A percentile compares a stretch with the other conserved stretches of the same genome.
These are phyloP conservation scores for Cancer borealis DNA, from an alignment of 2,888 invertebrate species.

Conservation along the genomic window DNA sequence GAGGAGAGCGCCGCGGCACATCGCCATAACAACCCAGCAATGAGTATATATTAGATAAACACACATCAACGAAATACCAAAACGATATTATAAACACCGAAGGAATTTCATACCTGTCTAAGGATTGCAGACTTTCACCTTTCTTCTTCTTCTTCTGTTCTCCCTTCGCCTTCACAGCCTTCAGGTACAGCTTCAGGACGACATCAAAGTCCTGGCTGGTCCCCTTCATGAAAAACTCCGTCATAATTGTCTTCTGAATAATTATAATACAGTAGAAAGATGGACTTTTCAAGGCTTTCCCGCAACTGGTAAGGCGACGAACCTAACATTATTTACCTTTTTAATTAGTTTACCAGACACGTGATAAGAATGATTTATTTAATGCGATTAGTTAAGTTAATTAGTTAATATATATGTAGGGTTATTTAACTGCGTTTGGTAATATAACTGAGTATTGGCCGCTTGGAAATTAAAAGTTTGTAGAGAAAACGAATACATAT, in stretches of 20 bases:
- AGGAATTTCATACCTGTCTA: slow-evolving; percentile 42
- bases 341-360: background rate
- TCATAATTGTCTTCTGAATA: background rate
- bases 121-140: background rate
- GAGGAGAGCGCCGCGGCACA: no score
- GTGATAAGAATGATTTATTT: no score
- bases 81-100: no score
- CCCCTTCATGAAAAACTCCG: background rate
- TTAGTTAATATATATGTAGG: no score
- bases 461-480: no score
- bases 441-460: no score
- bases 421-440: no score
- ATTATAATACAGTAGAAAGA: background rate
- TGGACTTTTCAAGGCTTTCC: background rate
- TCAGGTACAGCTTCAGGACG: slow-evolving; percentile 13
- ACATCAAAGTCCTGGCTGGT: background rate
- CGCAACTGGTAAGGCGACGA: background rate
- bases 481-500: no score
- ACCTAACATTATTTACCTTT: background rate
- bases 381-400: no score
- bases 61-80: no score
- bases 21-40: no score
- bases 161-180: slow-evolving; percentile 33
- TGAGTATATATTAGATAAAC: no score
- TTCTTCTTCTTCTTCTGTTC: slow-evolving; percentile 38